These are phyloP conservation scores for Sardina pilchardus DNA, from an alignment of 2,113 vertebrate species.

Conservation along the genomic window DNA sequence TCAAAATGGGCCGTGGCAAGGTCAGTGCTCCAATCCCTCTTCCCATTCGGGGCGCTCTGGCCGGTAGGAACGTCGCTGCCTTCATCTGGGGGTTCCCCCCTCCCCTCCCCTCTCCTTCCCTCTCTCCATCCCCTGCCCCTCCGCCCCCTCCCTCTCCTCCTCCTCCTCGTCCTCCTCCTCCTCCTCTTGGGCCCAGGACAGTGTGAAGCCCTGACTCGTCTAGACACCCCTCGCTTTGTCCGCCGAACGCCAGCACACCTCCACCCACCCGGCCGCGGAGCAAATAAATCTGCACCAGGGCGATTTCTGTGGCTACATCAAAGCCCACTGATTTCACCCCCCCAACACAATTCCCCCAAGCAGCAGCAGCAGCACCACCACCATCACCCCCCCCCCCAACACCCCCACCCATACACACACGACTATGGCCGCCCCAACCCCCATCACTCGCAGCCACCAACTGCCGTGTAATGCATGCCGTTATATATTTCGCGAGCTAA, in stretches of 20 bases:
- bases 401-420: not conserved
- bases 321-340: slow-evolving; percentile 35
- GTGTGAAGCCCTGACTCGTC: slow-evolving; percentile 73
- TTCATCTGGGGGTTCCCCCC: not conserved
- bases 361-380: not conserved
- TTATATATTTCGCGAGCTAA: slow-evolving; percentile 87
- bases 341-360: not conserved
- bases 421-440: not conserved
- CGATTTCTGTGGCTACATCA: slow-evolving; percentile 44
- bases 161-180: slow-evolving; percentile 21
- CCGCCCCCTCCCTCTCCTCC: not conserved
- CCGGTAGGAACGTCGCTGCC: slow-evolving; percentile 17
- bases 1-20: slow-evolving; percentile 70
- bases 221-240: slow-evolving; percentile 59
- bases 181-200: slow-evolving; percentile 49
- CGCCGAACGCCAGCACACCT: slow-evolving; percentile 57
- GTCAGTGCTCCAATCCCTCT: slow-evolving; percentile 70
- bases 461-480: slow-evolving; percentile 29
- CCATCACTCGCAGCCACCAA: not conserved
- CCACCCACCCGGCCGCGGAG: slow-evolving; percentile 18
- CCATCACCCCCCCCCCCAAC: not conserved
- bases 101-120: slow-evolving; percentile 29
- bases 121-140: not conserved
- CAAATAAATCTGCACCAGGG: slow-evolving; percentile 61
- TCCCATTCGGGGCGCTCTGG: slow-evolving; percentile 41